Base-by-base conservation (phyloP, 2,888 invertebrate genomes). In the Spodoptera exigua region DNA sequence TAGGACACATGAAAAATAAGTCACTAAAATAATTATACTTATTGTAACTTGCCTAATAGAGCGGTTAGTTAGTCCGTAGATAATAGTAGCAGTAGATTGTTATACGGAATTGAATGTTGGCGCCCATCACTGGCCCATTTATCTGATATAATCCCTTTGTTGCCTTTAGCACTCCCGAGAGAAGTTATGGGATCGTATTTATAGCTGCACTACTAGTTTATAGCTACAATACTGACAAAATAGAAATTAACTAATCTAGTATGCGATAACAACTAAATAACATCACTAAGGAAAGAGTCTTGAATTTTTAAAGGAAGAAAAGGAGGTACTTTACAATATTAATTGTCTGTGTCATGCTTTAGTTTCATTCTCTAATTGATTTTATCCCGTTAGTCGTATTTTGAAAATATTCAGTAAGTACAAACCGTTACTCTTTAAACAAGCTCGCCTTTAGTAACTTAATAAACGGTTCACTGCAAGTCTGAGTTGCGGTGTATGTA, bases 401-500 rank as follows among this genome's bases (percentile, higher is more conserved):
- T 45, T 45, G 16, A 32, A 32, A 49, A n/a, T 10, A 10, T 4
- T 49, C 39, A 7, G 9, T 27, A 17, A 13, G 13, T 48, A 37
- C 47, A 47, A 45, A n/a, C 41, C 11, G 18, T 46, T 45, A 47
- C 49, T 61, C 35, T 61, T 59, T 48, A 9, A 64, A 44, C 43
- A 64, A 52, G 58, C 64, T 49, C 35, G 55, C 39, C 44, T 59
- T 71, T 61, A 75, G 56, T 61, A 57, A 67, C 55, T 59, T 47
- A 57, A 47, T 64, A 58, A 74, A 67, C 61, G 53, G 48, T 59
- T 63, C 72, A 71, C 59, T 63, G 63, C 61, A 69, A 62, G 56
- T 62, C 53, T 56, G 63, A 70, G 76, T 77, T 68, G 75, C 62
- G 74, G 73, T 74, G 77, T 59, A 54, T 65, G 61, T 64, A 61